Evolutionary conservation across 2,113 vertebrate species (phyloP).

Genomic region (Scalopus aquaticus): DNA sequence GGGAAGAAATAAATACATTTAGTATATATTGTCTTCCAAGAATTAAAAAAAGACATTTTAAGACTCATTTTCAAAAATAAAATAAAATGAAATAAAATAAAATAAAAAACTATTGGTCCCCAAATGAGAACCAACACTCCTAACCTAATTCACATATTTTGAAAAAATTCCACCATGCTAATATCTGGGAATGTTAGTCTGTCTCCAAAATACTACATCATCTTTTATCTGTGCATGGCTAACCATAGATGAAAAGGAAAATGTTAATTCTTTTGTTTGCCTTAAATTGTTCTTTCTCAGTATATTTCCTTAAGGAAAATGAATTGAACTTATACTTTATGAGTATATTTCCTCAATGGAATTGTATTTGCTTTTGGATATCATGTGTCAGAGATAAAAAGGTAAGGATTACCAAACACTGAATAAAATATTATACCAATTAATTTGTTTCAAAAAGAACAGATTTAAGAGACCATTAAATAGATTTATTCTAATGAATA

Average conservation of each 20-base stretch:
- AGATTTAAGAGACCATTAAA: conserved; percentile 51
- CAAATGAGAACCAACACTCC: background rate
- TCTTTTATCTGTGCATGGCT: background rate
- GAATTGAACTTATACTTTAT: background rate
- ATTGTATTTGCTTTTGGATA: background rate
- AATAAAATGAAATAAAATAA: background rate
- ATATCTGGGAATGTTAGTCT: background rate
- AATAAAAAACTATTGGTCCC: background rate
- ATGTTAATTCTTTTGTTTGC: background rate
- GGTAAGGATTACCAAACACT: background rate
- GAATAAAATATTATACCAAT: background rate
- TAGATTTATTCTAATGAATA: conserved; percentile 54
- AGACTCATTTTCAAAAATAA: background rate
- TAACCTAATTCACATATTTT: background rate
- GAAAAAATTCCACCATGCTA: background rate
- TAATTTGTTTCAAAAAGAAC: conserved; percentile 27
- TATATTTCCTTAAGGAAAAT: conserved; percentile 25
- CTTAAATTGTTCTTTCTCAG: conserved; percentile 19
- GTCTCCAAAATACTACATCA: background rate
- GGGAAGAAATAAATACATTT: background rate
- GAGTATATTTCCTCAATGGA: background rate
- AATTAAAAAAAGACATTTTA: background rate
- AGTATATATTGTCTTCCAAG: background rate
- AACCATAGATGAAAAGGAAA: background rate
- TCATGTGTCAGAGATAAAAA: background rate